These are phyloP conservation scores for Montifringilla adamsi DNA, from an alignment of 2,113 vertebrate genomes.

Conservation along the genomic window DNA sequence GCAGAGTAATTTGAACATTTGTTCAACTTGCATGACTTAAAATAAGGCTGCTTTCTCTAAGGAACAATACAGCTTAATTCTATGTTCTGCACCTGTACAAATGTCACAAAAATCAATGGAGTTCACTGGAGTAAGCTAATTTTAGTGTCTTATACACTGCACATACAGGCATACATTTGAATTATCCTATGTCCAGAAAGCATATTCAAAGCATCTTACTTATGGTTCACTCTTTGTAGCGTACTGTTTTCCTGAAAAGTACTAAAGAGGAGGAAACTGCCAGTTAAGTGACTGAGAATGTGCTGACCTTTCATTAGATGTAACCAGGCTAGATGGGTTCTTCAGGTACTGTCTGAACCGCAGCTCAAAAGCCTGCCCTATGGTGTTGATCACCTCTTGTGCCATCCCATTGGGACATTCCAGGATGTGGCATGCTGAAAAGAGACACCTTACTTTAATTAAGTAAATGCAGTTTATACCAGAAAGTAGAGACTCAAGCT, in stretches of 20 bases:
- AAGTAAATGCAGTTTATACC: background rate
- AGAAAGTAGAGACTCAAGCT: background rate
- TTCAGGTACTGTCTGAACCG: conserved; percentile 88
- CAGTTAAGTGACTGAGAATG: background rate
- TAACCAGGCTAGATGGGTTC: conserved; percentile 74
- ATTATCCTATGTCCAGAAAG: background rate
- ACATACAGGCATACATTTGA: background rate
- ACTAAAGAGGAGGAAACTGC: background rate
- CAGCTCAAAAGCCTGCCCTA: conserved; percentile 91
- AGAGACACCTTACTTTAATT: background rate
- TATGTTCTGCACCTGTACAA: background rate
- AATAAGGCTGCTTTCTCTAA: background rate
- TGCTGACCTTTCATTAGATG: conserved; percentile 80
- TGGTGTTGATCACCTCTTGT: conserved; percentile 85
- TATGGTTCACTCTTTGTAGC: background rate
- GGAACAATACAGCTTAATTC: background rate
- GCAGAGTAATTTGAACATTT: background rate
- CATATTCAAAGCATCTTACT: background rate
- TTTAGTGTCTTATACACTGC: background rate
- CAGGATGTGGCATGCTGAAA: conserved; percentile 89
- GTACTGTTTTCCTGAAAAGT: background rate
- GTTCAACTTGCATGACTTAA: background rate
- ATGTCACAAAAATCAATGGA: background rate
- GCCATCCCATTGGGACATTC: conserved; percentile 84
- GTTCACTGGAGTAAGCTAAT: background rate